Evolutionary conservation across 2,888 invertebrate genomes (phyloP).

Genomic region (Balanococcus diminutus): DNA sequence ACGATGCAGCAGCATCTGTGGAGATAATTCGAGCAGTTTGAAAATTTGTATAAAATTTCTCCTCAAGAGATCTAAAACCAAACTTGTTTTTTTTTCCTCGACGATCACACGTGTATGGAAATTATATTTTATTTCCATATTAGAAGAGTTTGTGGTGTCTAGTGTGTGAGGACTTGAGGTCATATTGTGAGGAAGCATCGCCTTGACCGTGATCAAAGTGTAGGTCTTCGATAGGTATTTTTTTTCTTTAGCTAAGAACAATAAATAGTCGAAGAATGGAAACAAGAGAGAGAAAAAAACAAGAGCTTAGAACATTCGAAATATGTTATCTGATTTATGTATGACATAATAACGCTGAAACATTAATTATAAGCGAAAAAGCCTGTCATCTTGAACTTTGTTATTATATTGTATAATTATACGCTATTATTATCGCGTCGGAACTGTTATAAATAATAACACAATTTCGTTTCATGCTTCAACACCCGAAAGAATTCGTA

Average conservation of each 20-base stretch:
- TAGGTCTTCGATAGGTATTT: neutral
- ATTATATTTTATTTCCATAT: constrained; percentile 16
- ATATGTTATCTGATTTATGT: constrained; percentile 48
- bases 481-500: constrained; percentile 19
- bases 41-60: constrained; percentile 14
- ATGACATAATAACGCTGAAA: constrained; percentile 52
- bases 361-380: constrained; percentile 45
- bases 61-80: neutral
- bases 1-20: constrained; percentile 10
- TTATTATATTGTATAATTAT: constrained; percentile 50
- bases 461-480: constrained; percentile 45
- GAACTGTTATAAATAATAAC: constrained; percentile 49
- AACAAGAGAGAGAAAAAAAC: neutral
- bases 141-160: neutral
- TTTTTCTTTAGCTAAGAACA: neutral
- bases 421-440: constrained; percentile 46
- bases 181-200: neutral
- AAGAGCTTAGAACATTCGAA: constrained; percentile 19
- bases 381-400: constrained; percentile 48
- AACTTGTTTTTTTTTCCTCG: neutral
- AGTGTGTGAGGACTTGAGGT: neutral
- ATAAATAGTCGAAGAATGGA: constrained; percentile 9
- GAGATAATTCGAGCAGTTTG: neutral
- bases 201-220: constrained; percentile 29
- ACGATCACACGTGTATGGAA: neutral